These are phyloP conservation scores for Lycocerus yunnanus DNA, from an alignment of 2,888 invertebrate genomes.

Conservation along the genomic window DNA sequence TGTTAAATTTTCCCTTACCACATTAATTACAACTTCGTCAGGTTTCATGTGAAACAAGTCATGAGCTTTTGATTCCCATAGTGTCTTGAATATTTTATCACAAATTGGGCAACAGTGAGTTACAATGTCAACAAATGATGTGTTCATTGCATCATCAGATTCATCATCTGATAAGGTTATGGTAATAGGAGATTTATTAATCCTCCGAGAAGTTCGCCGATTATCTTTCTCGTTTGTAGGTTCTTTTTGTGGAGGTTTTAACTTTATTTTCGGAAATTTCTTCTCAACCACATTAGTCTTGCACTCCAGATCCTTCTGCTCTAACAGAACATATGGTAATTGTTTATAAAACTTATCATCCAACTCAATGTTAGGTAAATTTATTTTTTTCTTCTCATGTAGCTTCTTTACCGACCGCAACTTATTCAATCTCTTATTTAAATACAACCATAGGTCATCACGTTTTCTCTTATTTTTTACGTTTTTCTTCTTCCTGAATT, in stretches of 20 bases:
- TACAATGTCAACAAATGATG: too few relatives aligned
- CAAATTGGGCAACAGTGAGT: conserved; percentile 25
- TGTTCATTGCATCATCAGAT: neutral
- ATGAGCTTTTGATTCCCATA: conserved; percentile 26
- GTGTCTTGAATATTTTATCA: conserved; percentile 21
- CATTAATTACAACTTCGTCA: conserved; percentile 2
- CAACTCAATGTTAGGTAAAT: neutral
- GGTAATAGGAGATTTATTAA: neutral
- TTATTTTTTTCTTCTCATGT: neutral
- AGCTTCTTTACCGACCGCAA: neutral
- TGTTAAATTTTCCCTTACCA: neutral
- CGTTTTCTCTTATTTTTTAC: too few relatives aligned
- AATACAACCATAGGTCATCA: neutral
- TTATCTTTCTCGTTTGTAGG: neutral
- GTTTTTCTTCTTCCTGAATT: neutral
- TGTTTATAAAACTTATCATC: neutral
- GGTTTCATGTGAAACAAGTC: conserved; percentile 29
- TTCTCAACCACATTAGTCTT: neutral
- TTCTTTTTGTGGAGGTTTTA: neutral
- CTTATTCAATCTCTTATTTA: neutral
- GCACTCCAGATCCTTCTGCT: neutral
- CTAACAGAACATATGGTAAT: neutral
- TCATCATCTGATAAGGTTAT: neutral
- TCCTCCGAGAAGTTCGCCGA: neutral
- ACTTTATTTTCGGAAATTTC: neutral